A percentile compares a stretch with the other conserved stretches of the same genome.
Conservation (phyloP, 2,797 vertebrate genomes). For the Falco rusticolus region DNA sequence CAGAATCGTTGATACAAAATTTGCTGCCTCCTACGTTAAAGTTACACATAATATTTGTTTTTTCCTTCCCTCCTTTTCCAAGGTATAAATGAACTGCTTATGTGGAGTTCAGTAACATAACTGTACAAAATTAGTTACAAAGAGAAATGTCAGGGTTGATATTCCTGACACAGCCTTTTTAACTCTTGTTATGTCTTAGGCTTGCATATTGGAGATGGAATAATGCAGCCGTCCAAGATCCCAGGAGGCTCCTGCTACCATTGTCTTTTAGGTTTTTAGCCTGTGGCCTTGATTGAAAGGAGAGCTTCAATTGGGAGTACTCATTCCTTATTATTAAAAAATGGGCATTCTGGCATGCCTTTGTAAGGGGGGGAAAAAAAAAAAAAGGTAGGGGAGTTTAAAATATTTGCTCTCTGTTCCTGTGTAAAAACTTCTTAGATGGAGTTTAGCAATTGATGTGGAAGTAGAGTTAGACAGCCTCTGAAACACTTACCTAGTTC, state of each 20-base stretch:
- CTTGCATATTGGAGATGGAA: conserved; percentile 53
- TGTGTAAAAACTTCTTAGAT: conserved; percentile 46
- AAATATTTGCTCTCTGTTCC: conserved; percentile 54
- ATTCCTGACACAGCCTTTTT: conserved; percentile 68
- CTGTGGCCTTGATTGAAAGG: conserved; percentile 68
- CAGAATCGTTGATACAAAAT: conserved; percentile 10
- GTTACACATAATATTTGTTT: background rate
- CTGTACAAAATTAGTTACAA: conserved; percentile 71
- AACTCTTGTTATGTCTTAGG: conserved; percentile 60
- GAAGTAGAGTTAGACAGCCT: conserved; percentile 36
- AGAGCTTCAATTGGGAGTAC: conserved; percentile 26
- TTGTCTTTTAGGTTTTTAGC: conserved; percentile 70
- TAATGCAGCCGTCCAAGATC: conserved; percentile 62
- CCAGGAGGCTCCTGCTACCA: conserved; percentile 56
- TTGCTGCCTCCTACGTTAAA: conserved; percentile 3
- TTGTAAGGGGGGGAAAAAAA: background rate
- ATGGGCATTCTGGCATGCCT: conserved; percentile 14
- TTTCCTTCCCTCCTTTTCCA: conserved; percentile 23
- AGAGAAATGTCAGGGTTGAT: conserved; percentile 70
- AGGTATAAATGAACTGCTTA: conserved; percentile 47
- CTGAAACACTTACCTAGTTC: conserved; percentile 59
- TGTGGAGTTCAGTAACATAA: conserved; percentile 52
- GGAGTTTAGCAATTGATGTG: conserved; percentile 31
- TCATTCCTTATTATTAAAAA: conserved; percentile 29
- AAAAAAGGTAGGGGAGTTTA: background rate